Base-by-base conservation (phyloP, 35 echinoderm and acorn worm species). In the Amphiura filiformis region DNA sequence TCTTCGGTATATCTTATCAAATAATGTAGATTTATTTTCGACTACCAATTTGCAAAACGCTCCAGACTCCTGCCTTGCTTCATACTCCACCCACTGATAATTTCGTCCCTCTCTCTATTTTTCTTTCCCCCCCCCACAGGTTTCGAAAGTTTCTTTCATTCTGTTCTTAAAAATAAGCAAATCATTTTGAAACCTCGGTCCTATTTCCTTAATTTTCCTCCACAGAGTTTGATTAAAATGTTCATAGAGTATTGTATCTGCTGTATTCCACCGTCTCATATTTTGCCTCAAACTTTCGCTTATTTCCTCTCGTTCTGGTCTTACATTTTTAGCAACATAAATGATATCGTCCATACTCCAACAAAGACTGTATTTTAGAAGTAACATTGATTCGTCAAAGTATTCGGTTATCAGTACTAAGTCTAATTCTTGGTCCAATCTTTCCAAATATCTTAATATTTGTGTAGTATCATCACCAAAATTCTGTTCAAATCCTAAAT, bases 141-240 rank as follows among this genome's bases (percentile, higher is more conserved):
- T 39, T 20, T 91, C 42, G 61, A 94, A 88, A 0, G 82, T 42
- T 18, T 88, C 75, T 17, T 56, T 39, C 35, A 85, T 39, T 35
- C 33, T n/a, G 13, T 78, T 38, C 5, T 84, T 56, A 70, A 97
- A 97, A 17, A 70, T 23, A 14, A 39, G 23, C 41, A 97, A 84
- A 20, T 97, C 95, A 32, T 41, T 17, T 13, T 76, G 31, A 76
- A 97, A 97, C 9, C 33, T 40, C 4, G 89, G 85, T 35, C 95
- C 95, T 39, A 91, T 94, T 38, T 89, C 61, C 2, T 57, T 38
- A 5, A 97, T 91, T 56, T 91, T 94, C 14, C 82, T 31, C 95
- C 95, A 97, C 3, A 97, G 81, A 31, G 89, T 91, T 31, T 44
- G 11, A 78, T 97, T 97, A 44, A 97, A 94, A 81, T 94, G 81